Conservation (phyloP, 2,888 invertebrate species). For the Oscheius onirici region DNA sequence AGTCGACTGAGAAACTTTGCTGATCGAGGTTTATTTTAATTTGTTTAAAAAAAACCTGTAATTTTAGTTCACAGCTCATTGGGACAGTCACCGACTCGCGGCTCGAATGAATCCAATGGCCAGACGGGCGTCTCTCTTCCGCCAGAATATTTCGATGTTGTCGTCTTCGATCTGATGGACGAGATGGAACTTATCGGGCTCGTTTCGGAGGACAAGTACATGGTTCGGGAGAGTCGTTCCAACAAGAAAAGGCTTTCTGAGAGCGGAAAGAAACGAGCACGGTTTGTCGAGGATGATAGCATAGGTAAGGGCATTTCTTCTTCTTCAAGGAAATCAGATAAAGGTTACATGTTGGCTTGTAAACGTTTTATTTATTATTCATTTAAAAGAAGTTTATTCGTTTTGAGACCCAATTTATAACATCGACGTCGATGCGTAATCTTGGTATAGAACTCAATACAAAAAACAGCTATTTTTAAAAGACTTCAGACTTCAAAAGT, state of each 20-base stretch:
- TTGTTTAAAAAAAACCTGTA: not conserved
- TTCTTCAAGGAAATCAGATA: too few species aligned
- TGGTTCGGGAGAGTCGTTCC: constrained; percentile 63
- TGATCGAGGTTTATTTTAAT: constrained; percentile 37
- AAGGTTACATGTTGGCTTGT: too few species aligned
- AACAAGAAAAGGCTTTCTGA: constrained; percentile 41
- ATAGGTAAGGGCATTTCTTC: constrained; percentile 37
- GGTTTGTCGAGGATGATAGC: constrained; percentile 59
- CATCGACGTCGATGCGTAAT: too few species aligned
- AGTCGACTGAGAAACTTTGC: constrained; percentile 53
- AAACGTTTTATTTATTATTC: not conserved
- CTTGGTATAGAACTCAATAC: too few species aligned
- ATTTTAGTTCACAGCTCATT: constrained; percentile 35
- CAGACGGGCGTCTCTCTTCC: constrained; percentile 17
- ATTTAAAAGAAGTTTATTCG: too few species aligned
- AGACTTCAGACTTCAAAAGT: too few species aligned
- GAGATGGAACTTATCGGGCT: constrained; percentile 64
- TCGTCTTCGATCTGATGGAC: constrained; percentile 1
- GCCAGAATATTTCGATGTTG: constrained; percentile 38
- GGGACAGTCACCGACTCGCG: constrained; percentile 9
- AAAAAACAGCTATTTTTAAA: too few species aligned
- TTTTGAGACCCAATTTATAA: too few species aligned
- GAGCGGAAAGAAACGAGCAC: constrained; percentile 58
- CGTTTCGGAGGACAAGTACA: constrained; percentile 71
- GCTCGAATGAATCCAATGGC: not conserved